These are phyloP conservation scores for Choloepus hoffmanni DNA, from an alignment of 2,113 vertebrate genomes.

Conservation along the genomic window DNA sequence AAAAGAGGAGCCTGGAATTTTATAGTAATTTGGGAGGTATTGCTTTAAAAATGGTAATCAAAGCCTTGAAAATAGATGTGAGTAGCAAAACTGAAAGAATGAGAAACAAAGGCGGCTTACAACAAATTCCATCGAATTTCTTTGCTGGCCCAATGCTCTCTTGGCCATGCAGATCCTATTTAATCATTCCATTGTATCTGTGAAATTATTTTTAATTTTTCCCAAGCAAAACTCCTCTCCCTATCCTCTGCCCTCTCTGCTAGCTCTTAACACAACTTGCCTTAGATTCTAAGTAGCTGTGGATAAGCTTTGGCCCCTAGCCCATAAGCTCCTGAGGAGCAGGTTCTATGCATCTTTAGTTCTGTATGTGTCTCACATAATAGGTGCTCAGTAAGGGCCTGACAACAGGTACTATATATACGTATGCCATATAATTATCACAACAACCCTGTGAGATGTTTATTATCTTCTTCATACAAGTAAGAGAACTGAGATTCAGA, in stretches of 20 bases:
- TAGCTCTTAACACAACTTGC: not conserved
- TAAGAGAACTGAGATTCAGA: not conserved
- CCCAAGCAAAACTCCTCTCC: not conserved
- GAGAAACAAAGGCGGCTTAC: not conserved
- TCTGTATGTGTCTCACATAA: not conserved
- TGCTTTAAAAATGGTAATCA: not conserved
- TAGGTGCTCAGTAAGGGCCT: not conserved
- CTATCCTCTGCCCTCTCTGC: not conserved
- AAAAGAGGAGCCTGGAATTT: not conserved
- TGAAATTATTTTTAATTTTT: slow-evolving; percentile 54
- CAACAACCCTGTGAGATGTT: not conserved
- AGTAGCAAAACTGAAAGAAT: not conserved
- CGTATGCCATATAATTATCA: not conserved
- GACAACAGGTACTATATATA: not conserved
- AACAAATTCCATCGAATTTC: not conserved
- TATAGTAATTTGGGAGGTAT: not conserved
- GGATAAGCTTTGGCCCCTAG: not conserved
- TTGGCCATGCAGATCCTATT: not conserved
- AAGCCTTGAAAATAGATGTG: not conserved
- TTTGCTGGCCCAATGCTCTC: not conserved
- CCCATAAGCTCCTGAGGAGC: not conserved
- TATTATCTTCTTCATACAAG: not conserved
- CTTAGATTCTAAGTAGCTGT: not conserved
- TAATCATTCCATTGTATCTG: not conserved
- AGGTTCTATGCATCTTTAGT: not conserved